These are phyloP conservation scores for Entomyzon cyanotis DNA, from an alignment of 2,113 vertebrate genomes.

Conservation along the genomic window DNA sequence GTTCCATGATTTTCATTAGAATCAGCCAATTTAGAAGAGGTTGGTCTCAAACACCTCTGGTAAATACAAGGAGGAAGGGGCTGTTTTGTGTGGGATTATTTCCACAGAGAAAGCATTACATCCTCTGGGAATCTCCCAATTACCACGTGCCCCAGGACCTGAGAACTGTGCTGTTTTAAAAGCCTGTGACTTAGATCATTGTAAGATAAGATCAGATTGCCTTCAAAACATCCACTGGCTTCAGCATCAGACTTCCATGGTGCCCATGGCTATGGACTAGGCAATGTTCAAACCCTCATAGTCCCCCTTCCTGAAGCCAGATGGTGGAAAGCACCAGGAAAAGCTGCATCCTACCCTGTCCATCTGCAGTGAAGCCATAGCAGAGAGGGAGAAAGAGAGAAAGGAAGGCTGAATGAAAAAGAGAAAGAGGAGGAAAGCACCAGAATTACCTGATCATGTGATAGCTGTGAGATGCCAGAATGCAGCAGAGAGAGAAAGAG, in stretches of 20 bases:
- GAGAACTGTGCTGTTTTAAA: not conserved
- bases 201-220: not conserved
- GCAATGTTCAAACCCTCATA: not conserved
- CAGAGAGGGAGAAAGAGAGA: slow-evolving; percentile 19
- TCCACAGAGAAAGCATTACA: not conserved
- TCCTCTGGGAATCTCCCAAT: not conserved
- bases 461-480: slow-evolving; percentile 95
- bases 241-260: not conserved
- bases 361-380: slow-evolving; percentile 51
- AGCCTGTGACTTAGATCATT: not conserved
- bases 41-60: not conserved
- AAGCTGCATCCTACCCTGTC: not conserved
- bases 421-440: slow-evolving; percentile 73
- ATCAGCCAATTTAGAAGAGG: not conserved
- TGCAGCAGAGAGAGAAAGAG: slow-evolving; percentile 83
- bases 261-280: not conserved
- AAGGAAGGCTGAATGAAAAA: slow-evolving; percentile 46
- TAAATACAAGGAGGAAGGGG: not conserved
- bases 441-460: slow-evolving; percentile 98
- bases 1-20: not conserved
- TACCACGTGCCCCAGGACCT: not conserved
- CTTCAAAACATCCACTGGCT: not conserved
- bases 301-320: not conserved
- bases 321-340: not conserved
- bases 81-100: not conserved